Percentiles rank a stretch among this genome's conserved stretches.
These are phyloP conservation scores for Chrysina gloriosa DNA, from an alignment of 2,888 invertebrate genomes.

Conservation along the genomic window DNA sequence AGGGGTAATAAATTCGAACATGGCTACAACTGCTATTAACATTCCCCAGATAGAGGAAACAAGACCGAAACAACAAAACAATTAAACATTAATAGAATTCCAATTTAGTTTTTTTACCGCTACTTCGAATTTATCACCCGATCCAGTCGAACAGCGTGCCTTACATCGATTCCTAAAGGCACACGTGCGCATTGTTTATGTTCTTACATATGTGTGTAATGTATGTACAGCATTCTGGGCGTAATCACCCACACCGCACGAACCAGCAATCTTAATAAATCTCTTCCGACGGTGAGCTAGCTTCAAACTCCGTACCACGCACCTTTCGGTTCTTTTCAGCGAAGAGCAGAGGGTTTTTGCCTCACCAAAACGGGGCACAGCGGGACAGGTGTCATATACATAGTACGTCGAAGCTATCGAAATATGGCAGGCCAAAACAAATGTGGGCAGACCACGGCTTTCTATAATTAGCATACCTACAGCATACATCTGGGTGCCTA, in stretches of 20 bases:
- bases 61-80: not conserved
- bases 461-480: slow-evolving; percentile 37
- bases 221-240: not conserved
- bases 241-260: slow-evolving; percentile 2
- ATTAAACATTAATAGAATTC: slow-evolving; percentile 13
- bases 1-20: not conserved
- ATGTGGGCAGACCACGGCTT: slow-evolving; percentile 31
- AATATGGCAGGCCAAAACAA: slow-evolving; percentile 31
- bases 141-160: not conserved
- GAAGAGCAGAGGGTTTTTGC: not conserved
- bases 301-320: slow-evolving; percentile 2
- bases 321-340: not conserved
- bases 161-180: slow-evolving; percentile 4
- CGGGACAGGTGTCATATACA: slow-evolving; percentile 33
- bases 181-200: slow-evolving; percentile 23
- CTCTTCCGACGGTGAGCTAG: not conserved
- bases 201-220: not conserved
- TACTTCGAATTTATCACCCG: slow-evolving; percentile 8
- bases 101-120: not conserved
- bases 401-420: slow-evolving; percentile 16
- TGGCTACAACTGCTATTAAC: not conserved
- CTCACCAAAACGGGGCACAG: not conserved
- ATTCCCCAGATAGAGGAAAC: not conserved
- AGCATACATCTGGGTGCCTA: slow-evolving; percentile 36
- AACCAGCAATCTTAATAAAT: slow-evolving; percentile 6